Conservation (phyloP, 2,888 invertebrate genomes). For the Euzophera pinguis region DNA sequence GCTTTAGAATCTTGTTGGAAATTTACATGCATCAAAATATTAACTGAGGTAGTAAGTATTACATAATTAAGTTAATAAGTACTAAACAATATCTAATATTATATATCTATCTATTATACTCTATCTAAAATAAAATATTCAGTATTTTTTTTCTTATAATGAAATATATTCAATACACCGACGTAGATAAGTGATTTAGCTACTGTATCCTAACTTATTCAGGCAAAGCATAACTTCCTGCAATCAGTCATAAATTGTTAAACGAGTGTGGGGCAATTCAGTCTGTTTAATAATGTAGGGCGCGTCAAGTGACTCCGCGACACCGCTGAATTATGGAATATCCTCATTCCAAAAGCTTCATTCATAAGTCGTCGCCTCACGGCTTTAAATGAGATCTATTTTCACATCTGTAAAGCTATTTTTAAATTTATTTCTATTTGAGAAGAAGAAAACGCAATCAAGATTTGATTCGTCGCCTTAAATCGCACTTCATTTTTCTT, state of each 20-base stretch:
- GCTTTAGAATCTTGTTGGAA: too few relatives aligned
- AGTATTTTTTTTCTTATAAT: too few relatives aligned
- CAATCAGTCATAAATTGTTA: slow-evolving; percentile 36
- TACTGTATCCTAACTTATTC: slow-evolving; percentile 8
- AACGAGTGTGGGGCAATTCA: slow-evolving; percentile 42
- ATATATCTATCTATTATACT: too few relatives aligned
- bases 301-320: slow-evolving; percentile 41
- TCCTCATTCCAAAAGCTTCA: slow-evolving; percentile 31
- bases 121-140: too few relatives aligned
- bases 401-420: background rate
- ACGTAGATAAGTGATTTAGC: slow-evolving; percentile 9
- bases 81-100: too few relatives aligned
- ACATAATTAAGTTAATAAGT: too few relatives aligned
- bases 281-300: slow-evolving; percentile 47
- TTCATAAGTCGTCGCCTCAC: slow-evolving; percentile 22
- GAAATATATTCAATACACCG: background rate
- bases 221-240: slow-evolving; percentile 18
- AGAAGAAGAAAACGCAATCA: too few relatives aligned
- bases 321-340: slow-evolving; percentile 50
- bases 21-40: too few relatives aligned
- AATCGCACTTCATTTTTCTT: too few relatives aligned
- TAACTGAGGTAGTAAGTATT: too few relatives aligned
- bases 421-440: background rate
- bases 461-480: too few relatives aligned
- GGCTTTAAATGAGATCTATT: background rate